Base-by-base conservation (phyloP, 23 tunicate species). In the Aplidium turbinatum region DNA sequence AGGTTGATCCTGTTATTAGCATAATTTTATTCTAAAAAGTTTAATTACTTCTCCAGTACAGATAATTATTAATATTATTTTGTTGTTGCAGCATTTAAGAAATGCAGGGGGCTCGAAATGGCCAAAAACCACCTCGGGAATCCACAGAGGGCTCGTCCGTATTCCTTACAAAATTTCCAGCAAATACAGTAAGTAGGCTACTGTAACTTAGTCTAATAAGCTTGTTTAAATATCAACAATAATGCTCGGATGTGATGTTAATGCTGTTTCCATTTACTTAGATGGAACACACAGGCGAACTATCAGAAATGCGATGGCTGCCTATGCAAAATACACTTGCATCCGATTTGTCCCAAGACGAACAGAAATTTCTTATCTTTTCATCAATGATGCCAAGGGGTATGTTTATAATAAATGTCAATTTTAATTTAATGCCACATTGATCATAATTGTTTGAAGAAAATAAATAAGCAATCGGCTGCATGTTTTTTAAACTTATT, bases 291-390 rank as follows among this genome's bases (percentile, higher is more conserved):
- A 83, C 70, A n/a, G 68, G 75, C 33, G 87, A 83, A 79, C 79
- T 38, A 95, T 95, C 54, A 72, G 54, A 38, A 57, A 70, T 23
- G 99, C 84, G 4, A 79, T 95, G 92, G 60, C 39, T n/a, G 13
- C 62, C 13, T 82, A 70, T 77, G 29, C 86, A 0, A 48, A 62
- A 51, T 89, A 89, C 73, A 88, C 99, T 7, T 95, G 99, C 48
- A 70, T 95, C 48, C 82, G 90, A 22, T 95, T 95, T 58, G 87
- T 89, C 1, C 99, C 90, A 3, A 48, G 84, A 57, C 40, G 53
- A 47, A 30, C 80, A 1, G 99, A 89, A 28, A 52, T 68, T 45
- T 66, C 76, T 2, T 95, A 83, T 72, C 85, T 95, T 33, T 55
- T 40, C n/a, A 89, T 95, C 27, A 79, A 69, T 26, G 85, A 88